Percentiles rank a stretch among this genome's conserved stretches.
phyloP scores from a whole-genome alignment of 2,888 invertebrate species.

The Cephalotes varians region DNA sequence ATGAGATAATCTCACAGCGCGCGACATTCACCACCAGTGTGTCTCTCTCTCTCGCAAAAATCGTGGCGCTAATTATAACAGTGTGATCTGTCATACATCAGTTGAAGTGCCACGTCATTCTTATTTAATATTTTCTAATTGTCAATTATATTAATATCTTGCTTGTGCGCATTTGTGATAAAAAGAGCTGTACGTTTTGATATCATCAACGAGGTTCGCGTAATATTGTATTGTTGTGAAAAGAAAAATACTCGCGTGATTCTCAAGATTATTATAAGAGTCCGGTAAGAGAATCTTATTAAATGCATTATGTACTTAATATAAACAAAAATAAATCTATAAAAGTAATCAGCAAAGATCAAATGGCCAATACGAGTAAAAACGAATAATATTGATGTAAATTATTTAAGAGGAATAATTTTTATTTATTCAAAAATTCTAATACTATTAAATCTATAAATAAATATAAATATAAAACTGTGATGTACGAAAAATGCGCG shows the following conservation, averaged over 20 bases:
- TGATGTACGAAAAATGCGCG: too few relatives aligned
- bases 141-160: background rate
- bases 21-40: background rate
- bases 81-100: background rate
- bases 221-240: background rate
- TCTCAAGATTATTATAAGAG: background rate
- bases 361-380: too few relatives aligned
- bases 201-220: background rate
- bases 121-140: background rate
- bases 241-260: background rate
- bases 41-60: background rate
- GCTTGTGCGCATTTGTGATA: background rate
- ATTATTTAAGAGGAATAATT: too few relatives aligned
- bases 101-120: background rate
- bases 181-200: background rate
- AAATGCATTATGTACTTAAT: slow-evolving; percentile 1
- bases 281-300: background rate
- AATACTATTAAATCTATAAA: too few relatives aligned
- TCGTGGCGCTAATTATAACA: background rate
- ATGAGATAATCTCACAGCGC: background rate
- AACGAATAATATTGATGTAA: too few relatives aligned
- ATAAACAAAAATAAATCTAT: background rate
- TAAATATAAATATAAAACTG: too few relatives aligned
- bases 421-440: too few relatives aligned
- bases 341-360: too few relatives aligned